Conservation (phyloP, 2,888 invertebrate species). For the Chymomyza amoena region DNA sequence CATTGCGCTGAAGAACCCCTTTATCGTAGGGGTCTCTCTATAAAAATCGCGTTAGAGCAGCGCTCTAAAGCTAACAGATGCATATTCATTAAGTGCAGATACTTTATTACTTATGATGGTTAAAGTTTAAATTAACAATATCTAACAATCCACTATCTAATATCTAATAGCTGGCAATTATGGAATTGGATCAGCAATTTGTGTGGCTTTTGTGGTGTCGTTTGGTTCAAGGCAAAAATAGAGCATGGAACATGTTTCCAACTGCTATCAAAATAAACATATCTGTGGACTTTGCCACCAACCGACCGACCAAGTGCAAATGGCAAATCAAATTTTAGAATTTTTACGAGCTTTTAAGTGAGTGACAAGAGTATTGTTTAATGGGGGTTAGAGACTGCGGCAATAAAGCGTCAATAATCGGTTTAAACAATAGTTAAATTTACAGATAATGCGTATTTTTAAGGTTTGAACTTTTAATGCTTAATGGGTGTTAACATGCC, state of each 20-base stretch:
- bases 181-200: slow-evolving; percentile 9
- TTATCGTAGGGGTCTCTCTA: not conserved
- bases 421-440: slow-evolving; percentile 3
- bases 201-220: not conserved
- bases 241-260: slow-evolving; percentile 54
- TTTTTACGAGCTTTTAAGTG: not conserved
- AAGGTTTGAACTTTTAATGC: not conserved
- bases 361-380: slow-evolving; percentile 39
- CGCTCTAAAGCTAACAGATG: not conserved
- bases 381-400: slow-evolving; percentile 27
- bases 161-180: slow-evolving; percentile 35
- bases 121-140: not conserved
- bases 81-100: not conserved
- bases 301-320: not conserved
- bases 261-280: slow-evolving; percentile 4
- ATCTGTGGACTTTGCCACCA: slow-evolving; percentile 39
- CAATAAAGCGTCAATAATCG: slow-evolving; percentile 27
- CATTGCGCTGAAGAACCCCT: slow-evolving; percentile 10
- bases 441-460: not conserved
- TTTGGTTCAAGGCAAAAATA: slow-evolving; percentile 67
- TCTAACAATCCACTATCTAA: slow-evolving; percentile 29
- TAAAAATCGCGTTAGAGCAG: too few relatives aligned
- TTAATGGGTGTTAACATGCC: slow-evolving; percentile 47
- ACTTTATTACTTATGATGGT: not conserved
- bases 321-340: not conserved